Evolutionary conservation across 2,888 invertebrate species (phyloP), one percentile per base, ranked within the genome.

Genomic region (Disparrhopalites patrizii): DNA sequence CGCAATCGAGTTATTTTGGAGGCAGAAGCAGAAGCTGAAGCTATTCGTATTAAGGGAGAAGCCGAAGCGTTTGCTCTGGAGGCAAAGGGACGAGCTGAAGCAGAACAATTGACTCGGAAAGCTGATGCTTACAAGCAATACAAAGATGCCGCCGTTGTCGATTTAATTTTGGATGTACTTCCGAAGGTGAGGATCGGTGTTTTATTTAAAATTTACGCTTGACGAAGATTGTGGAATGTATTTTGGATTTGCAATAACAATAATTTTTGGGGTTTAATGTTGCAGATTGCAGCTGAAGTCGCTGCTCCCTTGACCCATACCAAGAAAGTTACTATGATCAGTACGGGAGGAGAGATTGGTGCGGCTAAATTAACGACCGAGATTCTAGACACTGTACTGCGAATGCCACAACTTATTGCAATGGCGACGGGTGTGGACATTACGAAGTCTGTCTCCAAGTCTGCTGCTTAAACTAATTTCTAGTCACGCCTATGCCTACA

Each of bases 91-190:
- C 90, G 87, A 74, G 97, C 97, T 1, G 97, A 98, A 78, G 94
- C 96, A 0, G 94, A 93, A 79, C 96, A 96, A 81, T 95, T 97
- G 93, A 86, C 90, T 1, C 93, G 93, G 82, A 98, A 97, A 78
- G 97, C 96, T 0, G 95, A 95, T 76, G 97, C 98, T 18, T 97
- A 91, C 89, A 91, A 90, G 78, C 94, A 96, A 78, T 98, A 97
- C 80, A 91, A 94, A 73, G 93, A 90, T 60, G 94, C 95, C 33
- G 94, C 95, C 13, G 91, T 94, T 89, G 87, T 93, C 67, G 96
- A 97, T 78, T 97, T 98, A 96, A 87, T 96, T 78, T 85, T 98
- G 68, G 94, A 96, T 65, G 90, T 92, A 40, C 81, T 98, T 77
- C 97, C 97, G 20, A 95, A 94, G 87, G 96, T 96, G 79, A 10